phyloP scores from a whole-genome alignment of 1,140 invertebrate genomes.

The Lordiphosa clarofinis region DNA sequence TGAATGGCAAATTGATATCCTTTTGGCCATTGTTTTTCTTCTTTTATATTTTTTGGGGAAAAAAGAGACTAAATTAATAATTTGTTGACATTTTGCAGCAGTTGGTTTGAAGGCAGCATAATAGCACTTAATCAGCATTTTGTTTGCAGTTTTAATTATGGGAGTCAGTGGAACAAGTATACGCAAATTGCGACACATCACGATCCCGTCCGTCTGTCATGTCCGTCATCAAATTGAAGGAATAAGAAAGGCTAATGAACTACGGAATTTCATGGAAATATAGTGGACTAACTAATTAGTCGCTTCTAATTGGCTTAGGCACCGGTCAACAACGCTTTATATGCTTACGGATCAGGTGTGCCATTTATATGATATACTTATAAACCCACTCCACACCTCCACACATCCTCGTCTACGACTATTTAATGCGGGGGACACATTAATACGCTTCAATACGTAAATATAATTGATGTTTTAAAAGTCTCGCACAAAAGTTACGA shows the following conservation, averaged over 20 bases:
- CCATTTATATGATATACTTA: no score
- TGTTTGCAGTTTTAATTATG: constrained; percentile 35
- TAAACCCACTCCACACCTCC: no score
- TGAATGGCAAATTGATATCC: background rate
- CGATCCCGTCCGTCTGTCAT: background rate
- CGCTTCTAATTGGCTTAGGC: no score
- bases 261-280: background rate
- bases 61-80: constrained; percentile 35
- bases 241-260: constrained; percentile 23
- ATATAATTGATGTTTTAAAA: constrained; percentile 73
- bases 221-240: no score
- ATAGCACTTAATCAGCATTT: constrained; percentile 36
- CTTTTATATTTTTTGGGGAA: constrained; percentile 1
- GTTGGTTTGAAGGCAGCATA: no score
- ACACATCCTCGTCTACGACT: no score
- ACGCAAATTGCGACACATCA: constrained; percentile 31
- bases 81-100: constrained; percentile 46
- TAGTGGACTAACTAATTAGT: no score
- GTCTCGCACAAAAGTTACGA: constrained; percentile 60
- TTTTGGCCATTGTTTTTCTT: background rate
- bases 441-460: constrained; percentile 64
- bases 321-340: no score
- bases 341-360: no score
- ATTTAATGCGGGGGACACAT: constrained; percentile 18
- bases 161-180: constrained; percentile 28